Evolutionary conservation across 1,140 invertebrate genomes (phyloP).

Genomic region (Drusus annulatus): DNA sequence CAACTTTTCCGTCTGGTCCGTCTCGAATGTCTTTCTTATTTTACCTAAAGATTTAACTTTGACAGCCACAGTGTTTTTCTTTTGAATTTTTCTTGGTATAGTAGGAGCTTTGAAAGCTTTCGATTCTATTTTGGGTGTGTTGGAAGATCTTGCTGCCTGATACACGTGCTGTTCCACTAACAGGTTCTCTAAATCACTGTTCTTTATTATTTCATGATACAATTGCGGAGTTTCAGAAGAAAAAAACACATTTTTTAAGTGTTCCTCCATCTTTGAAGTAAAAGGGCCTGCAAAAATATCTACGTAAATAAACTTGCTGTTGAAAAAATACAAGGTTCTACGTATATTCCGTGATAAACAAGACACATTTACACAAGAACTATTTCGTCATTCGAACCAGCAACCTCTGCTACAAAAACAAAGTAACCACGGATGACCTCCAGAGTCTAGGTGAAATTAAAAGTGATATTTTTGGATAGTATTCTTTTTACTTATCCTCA

Average conservation of each 20-base stretch:
- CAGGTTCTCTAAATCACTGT: conserved; percentile 24
- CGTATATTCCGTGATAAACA: no score
- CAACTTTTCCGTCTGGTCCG: conserved; percentile 8
- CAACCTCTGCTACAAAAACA: no score
- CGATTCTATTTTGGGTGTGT: background rate
- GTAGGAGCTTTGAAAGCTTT: background rate
- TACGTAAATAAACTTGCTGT: background rate
- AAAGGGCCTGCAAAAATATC: conserved; percentile 6
- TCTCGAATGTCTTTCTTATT: conserved; percentile 21
- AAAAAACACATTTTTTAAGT: conserved; percentile 1
- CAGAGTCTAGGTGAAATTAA: no score
- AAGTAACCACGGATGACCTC: no score
- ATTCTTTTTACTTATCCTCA: no score
- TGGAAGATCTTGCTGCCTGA: background rate
- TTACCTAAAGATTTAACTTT: conserved; percentile 38
- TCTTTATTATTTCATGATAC: background rate
- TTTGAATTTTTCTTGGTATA: background rate
- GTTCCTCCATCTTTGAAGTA: conserved; percentile 7
- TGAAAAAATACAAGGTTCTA: no score
- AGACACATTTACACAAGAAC: no score
- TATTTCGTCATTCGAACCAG: no score
- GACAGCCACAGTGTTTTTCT: background rate
- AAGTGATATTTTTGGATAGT: no score
- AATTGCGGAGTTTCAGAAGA: background rate
- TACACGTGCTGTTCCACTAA: background rate